These are phyloP conservation scores for Pseudopipra pipra DNA, from an alignment of 2,113 vertebrate species.

Conservation along the genomic window DNA sequence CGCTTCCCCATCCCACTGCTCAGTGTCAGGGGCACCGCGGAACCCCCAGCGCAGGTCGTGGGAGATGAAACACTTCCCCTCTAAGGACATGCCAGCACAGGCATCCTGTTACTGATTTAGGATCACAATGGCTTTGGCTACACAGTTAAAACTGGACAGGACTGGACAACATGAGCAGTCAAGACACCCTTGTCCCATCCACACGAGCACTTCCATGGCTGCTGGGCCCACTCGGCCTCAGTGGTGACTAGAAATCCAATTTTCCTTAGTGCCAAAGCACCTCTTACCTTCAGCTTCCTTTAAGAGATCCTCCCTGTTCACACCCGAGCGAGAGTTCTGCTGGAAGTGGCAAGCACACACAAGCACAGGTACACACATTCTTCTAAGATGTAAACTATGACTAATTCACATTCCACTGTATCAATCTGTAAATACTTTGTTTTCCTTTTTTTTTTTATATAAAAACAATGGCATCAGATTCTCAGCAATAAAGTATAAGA, in stretches of 20 bases:
- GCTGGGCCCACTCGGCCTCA: neutral
- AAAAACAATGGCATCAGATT: conserved; percentile 75
- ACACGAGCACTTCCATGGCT: neutral
- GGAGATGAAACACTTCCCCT: neutral
- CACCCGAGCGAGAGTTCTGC: conserved; percentile 29
- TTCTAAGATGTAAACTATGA: conserved; percentile 76
- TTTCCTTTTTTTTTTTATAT: conserved; percentile 59
- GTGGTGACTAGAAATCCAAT: neutral
- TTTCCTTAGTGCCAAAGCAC: neutral
- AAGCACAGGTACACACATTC: conserved; percentile 66
- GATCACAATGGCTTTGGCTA: conserved; percentile 23
- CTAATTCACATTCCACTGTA: conserved; percentile 78
- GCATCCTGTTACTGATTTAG: neutral
- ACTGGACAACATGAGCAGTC: neutral
- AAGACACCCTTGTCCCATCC: neutral
- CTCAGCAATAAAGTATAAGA: conserved; percentile 77
- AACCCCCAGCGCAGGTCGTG: neutral
- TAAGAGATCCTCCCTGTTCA: conserved; percentile 45
- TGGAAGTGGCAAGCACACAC: conserved; percentile 60
- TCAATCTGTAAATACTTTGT: conserved; percentile 68
- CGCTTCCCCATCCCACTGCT: neutral
- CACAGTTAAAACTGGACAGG: conserved; percentile 7
- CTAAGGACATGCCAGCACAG: neutral
- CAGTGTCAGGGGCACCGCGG: neutral
- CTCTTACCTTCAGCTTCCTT: conserved; percentile 46